phyloP scores from a whole-genome alignment of 1,140 invertebrate species.

The Drosophila melanica region DNA sequence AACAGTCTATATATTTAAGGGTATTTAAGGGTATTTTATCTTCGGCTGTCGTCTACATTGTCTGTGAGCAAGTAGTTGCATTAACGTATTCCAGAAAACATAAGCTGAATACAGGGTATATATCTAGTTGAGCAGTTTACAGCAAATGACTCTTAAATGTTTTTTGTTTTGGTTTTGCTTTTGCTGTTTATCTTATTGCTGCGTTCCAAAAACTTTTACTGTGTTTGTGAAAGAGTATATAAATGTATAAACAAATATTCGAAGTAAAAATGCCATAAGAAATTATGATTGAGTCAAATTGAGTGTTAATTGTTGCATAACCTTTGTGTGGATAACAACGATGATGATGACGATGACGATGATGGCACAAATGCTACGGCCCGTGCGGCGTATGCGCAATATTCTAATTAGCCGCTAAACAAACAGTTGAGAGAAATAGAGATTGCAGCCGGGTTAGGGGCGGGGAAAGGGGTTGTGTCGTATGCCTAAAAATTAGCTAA shows the following conservation, averaged over 20 bases:
- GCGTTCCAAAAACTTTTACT: constrained; percentile 67
- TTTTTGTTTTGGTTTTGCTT: constrained; percentile 36
- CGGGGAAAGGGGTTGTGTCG: too few species aligned
- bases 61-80: too few species aligned
- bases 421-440: too few species aligned
- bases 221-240: constrained; percentile 22
- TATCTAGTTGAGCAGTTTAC: neutral
- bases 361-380: neutral
- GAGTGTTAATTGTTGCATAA: constrained; percentile 72
- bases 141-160: neutral
- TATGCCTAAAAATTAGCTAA: too few species aligned
- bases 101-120: neutral
- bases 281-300: constrained; percentile 24
- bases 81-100: too few species aligned
- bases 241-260: neutral
- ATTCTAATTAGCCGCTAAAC: constrained; percentile 44
- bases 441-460: too few species aligned
- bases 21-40: too few species aligned
- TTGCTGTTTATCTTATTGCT: constrained; percentile 48
- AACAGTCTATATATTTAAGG: too few species aligned
- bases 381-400: constrained; percentile 54
- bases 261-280: neutral
- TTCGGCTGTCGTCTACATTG: too few species aligned
- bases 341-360: constrained; percentile 20
- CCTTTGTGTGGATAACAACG: constrained; percentile 5